Percentiles rank a stretch among this genome's conserved stretches.
Evolutionary conservation across 2,888 invertebrate genomes (phyloP).

Genomic region (Deroplatys truncata): DNA sequence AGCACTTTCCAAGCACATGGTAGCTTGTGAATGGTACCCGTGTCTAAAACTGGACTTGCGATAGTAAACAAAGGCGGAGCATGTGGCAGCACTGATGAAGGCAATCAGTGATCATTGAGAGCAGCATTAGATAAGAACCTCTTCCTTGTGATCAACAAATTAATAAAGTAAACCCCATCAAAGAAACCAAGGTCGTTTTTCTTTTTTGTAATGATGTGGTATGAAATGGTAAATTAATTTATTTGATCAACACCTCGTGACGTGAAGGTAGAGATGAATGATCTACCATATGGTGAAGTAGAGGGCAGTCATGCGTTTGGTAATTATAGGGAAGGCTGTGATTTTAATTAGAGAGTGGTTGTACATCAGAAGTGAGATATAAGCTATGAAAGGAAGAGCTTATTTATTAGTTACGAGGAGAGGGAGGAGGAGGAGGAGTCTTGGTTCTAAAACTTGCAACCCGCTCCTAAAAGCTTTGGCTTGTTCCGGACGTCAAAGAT

Average conservation of each 20-base stretch:
- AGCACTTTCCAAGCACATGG: too few relatives aligned
- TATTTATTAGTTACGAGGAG: constrained; percentile 9
- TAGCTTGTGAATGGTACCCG: too few relatives aligned
- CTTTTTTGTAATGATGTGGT: neutral
- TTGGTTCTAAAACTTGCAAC: neutral
- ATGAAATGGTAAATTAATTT: constrained; percentile 28
- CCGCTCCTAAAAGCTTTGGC: neutral
- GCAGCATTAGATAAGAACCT: constrained; percentile 14
- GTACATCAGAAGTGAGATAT: neutral
- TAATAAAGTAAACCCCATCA: constrained; percentile 14
- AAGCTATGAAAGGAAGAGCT: neutral
- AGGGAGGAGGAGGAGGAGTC: neutral
- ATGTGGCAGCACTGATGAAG: constrained; percentile 12
- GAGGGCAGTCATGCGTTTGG: neutral
- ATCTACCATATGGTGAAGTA: constrained; percentile 2
- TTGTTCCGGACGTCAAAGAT: neutral
- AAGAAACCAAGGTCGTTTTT: too few relatives aligned
- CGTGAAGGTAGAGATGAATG: constrained; percentile 5
- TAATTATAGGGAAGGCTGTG: constrained; percentile 29
- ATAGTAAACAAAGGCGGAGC: neutral
- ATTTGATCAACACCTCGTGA: constrained; percentile 26
- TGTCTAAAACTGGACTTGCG: too few relatives aligned
- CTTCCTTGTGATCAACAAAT: constrained; percentile 24
- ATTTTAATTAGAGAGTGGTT: constrained; percentile 25
- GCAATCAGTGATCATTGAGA: constrained; percentile 3